A percentile compares a stretch with the other conserved stretches of the same genome.
These are phyloP conservation scores for Bunonema sp. DNA, from an alignment of 2,888 invertebrate genomes.

Conservation along the genomic window DNA sequence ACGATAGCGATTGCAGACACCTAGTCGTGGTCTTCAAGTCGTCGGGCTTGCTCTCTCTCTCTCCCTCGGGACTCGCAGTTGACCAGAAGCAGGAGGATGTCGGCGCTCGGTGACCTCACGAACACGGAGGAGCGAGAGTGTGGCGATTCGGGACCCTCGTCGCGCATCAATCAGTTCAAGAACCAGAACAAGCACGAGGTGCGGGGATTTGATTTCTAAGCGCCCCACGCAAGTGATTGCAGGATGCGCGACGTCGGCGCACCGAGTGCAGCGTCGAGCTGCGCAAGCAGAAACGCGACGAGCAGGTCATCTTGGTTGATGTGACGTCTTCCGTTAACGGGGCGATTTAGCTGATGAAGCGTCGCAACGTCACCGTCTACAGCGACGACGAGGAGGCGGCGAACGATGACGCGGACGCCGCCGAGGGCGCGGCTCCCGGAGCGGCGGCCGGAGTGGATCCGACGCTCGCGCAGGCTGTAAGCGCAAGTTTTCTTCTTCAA, in stretches of 20 bases:
- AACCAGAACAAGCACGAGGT: conserved; percentile 33
- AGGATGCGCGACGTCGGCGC: conserved; percentile 76
- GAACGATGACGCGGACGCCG: conserved; percentile 5
- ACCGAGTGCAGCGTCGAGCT: conserved; percentile 76
- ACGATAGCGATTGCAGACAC: too few relatives aligned
- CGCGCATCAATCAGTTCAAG: conserved; percentile 35
- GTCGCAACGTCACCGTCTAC: conserved; percentile 8
- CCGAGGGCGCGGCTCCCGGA: conserved; percentile 3
- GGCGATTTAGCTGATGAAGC: conserved; percentile 65
- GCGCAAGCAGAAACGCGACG: conserved; percentile 79
- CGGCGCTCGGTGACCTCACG: too few relatives aligned
- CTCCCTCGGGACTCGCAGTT: too few relatives aligned
- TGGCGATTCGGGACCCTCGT: too few relatives aligned
- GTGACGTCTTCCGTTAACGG: conserved; percentile 57
- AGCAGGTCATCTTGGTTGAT: conserved; percentile 58
- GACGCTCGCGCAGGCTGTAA: not conserved
- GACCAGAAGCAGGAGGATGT: too few relatives aligned
- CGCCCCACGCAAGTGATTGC: not conserved
- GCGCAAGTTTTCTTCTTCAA: too few relatives aligned
- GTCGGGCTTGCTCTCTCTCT: too few relatives aligned
- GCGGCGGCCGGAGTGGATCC: not conserved
- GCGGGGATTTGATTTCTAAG: not conserved
- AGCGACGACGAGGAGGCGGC: conserved; percentile 9
- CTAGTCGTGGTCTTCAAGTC: too few relatives aligned
- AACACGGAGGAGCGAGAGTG: too few relatives aligned